A percentile compares a stretch with the other conserved stretches of the same genome.
These are phyloP conservation scores for Uropsilus gracilis DNA, from an alignment of 2,113 vertebrate species.

Conservation along the genomic window DNA sequence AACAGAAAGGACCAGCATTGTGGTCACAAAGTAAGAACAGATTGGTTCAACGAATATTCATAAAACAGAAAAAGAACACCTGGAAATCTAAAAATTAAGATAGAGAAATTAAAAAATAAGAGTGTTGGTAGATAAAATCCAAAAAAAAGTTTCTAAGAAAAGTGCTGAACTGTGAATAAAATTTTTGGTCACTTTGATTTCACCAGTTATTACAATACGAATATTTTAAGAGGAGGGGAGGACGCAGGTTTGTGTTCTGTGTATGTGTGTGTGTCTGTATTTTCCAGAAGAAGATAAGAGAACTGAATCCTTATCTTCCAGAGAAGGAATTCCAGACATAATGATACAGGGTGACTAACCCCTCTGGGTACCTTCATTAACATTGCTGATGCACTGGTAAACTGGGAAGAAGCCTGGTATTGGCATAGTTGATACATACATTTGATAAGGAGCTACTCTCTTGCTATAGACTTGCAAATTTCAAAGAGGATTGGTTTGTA, in stretches of 20 bases:
- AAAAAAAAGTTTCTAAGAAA: not conserved
- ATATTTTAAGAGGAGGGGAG: not conserved
- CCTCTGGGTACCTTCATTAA: no score
- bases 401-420: no score
- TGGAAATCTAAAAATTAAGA: not conserved
- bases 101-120: not conserved
- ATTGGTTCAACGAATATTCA: not conserved
- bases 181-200: not conserved
- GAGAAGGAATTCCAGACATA: not conserved
- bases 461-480: no score
- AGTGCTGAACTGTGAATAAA: not conserved
- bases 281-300: not conserved
- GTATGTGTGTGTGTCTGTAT: not conserved
- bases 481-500: no score
- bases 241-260: not conserved
- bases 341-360: no score
- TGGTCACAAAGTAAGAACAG: not conserved
- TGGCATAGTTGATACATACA: no score
- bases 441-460: no score
- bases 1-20: not conserved
- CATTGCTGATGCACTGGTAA: no score
- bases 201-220: not conserved
- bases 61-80: not conserved
- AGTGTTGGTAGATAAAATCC: not conserved
- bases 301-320: not conserved